Conservation (phyloP, 2,113 vertebrate genomes). For the Lethenteron reissneri region DNA sequence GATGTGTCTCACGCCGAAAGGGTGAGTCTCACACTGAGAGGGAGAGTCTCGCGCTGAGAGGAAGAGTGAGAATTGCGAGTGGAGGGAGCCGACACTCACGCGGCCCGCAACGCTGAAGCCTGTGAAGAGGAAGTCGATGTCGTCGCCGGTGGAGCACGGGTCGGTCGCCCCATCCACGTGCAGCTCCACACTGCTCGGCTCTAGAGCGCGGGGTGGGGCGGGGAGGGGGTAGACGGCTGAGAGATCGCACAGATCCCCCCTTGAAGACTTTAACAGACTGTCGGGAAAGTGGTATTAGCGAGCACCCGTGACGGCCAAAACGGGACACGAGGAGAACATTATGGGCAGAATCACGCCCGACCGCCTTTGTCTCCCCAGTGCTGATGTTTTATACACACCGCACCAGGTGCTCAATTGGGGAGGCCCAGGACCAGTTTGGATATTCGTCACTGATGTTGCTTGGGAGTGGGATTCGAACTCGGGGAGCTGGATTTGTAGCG, state of each 20-base stretch:
- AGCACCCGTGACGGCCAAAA: too few relatives aligned
- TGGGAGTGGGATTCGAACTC: too few relatives aligned
- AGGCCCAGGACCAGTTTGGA: too few relatives aligned
- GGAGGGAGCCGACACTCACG: slow-evolving; percentile 22
- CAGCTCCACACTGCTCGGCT: slow-evolving; percentile 70
- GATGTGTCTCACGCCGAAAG: too few relatives aligned
- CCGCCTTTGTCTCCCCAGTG: too few relatives aligned
- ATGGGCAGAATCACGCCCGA: too few relatives aligned
- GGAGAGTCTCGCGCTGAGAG: not conserved
- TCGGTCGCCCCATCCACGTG: slow-evolving; percentile 76
- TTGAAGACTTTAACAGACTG: not conserved
- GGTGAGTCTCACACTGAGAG: not conserved
- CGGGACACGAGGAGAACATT: too few relatives aligned
- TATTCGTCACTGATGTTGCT: too few relatives aligned
- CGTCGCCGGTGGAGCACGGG: slow-evolving; percentile 82
- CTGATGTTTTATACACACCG: too few relatives aligned
- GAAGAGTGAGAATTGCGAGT: not conserved
- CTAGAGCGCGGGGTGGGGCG: slow-evolving; percentile 19
- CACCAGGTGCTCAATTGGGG: too few relatives aligned
- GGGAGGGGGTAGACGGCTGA: not conserved
- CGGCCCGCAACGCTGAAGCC: slow-evolving; percentile 76
- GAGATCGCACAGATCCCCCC: not conserved
- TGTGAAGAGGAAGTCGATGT: slow-evolving; percentile 90
- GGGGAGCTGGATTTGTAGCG: too few relatives aligned
- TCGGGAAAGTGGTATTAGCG: too few relatives aligned